A percentile compares a stretch with the other conserved stretches of the same genome.
These are phyloP conservation scores for Spea hammondii DNA, from an alignment of 2,797 vertebrate genomes.

Conservation along the genomic window DNA sequence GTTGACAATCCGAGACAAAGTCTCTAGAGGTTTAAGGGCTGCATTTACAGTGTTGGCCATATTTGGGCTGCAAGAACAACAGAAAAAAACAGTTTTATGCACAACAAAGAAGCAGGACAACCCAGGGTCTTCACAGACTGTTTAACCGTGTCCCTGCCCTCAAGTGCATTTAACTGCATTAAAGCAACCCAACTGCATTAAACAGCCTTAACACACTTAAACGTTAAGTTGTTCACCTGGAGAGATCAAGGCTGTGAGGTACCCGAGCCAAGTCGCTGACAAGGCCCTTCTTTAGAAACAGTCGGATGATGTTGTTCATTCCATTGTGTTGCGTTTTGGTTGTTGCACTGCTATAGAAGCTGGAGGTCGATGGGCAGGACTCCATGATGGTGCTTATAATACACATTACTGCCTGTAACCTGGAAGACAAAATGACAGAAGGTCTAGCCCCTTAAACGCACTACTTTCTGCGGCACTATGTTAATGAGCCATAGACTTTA, in stretches of 20 bases:
- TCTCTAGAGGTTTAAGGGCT: slow-evolving; percentile 91
- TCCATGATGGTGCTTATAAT: slow-evolving; percentile 99
- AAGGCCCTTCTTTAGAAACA: slow-evolving; percentile 93
- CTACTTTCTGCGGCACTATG: no score
- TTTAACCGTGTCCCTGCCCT: no score
- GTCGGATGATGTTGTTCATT: slow-evolving; percentile 97
- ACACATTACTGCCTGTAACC: slow-evolving; percentile 96
- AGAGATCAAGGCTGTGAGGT: slow-evolving; percentile 92
- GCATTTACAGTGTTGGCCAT: slow-evolving; percentile 98
- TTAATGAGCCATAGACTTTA: no score
- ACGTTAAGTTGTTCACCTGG: slow-evolving; percentile 70
- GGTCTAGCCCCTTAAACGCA: no score
- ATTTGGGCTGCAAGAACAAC: slow-evolving; percentile 77
- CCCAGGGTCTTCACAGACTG: no score
- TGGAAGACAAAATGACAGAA: slow-evolving; percentile 53
- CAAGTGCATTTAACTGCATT: background rate
- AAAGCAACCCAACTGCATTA: no score
- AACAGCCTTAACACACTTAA: background rate
- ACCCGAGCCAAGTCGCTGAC: slow-evolving; percentile 93
- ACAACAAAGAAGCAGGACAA: no score
- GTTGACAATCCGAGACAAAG: slow-evolving; percentile 92
- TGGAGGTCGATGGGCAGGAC: slow-evolving; percentile 94
- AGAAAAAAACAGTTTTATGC: background rate
- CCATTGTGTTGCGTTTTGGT: slow-evolving; percentile 94
- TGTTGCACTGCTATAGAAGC: slow-evolving; percentile 92